phyloP scores from a whole-genome alignment of 2,113 vertebrate species.

The Cygnus buccinator region DNA sequence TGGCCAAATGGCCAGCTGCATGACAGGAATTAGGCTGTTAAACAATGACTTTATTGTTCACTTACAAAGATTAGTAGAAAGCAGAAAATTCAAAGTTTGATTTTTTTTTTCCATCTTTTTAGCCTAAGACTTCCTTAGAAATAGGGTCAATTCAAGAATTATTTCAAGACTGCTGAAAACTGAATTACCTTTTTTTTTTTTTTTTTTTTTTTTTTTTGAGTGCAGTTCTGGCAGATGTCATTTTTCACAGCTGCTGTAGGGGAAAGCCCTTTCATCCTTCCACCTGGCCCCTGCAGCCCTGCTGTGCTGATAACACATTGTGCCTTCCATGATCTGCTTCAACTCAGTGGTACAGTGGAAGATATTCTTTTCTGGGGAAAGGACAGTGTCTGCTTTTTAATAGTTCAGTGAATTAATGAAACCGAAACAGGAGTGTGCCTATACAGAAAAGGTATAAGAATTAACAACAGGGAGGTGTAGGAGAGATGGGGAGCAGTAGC shows the following conservation, averaged over 20 bases:
- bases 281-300: not conserved
- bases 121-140: not conserved
- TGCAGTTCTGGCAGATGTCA: not conserved
- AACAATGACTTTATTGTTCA: not conserved
- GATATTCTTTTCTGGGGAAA: not conserved
- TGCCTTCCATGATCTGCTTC: not conserved
- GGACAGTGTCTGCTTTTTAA: rapidly evolving
- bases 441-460: not conserved
- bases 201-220: not conserved
- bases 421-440: not conserved
- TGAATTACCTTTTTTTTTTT: not conserved
- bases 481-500: not conserved
- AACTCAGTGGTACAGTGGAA: not conserved
- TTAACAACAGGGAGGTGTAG: not conserved
- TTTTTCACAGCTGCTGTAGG: not conserved
- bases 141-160: not conserved
- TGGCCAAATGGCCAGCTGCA: rapidly evolving
- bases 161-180: not conserved
- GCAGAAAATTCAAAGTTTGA: not conserved
- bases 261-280: not conserved
- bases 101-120: not conserved
- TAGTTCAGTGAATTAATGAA: not conserved
- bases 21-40: not conserved
- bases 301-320: not conserved
- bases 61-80: not conserved